phyloP scores from a whole-genome alignment of 2,888 invertebrate genomes.

The Trissolcus japonicus region DNA sequence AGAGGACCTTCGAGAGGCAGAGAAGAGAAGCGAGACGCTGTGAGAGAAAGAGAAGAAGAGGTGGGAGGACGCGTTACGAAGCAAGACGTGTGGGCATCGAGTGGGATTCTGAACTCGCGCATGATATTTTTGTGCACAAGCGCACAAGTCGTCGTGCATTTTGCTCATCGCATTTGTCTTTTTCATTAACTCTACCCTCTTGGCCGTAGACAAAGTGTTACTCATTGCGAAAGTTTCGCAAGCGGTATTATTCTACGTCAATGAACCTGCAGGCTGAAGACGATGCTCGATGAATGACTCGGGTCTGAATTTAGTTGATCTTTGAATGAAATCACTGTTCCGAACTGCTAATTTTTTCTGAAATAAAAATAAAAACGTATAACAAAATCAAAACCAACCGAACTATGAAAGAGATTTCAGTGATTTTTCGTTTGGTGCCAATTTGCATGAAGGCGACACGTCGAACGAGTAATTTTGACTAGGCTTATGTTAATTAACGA shows the following conservation, averaged over 20 bases:
- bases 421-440: not conserved
- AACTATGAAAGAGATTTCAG: not conserved
- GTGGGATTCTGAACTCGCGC: slow-evolving; percentile 54
- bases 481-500: slow-evolving; percentile 21
- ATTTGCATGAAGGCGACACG: slow-evolving; percentile 29
- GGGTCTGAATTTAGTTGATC: slow-evolving; percentile 45
- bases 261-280: slow-evolving; percentile 50
- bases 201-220: slow-evolving; percentile 59
- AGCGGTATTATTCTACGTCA: slow-evolving; percentile 52
- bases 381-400: not conserved
- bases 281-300: slow-evolving; percentile 50
- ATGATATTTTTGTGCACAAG: slow-evolving; percentile 50
- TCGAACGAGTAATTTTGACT: slow-evolving; percentile 25
- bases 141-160: slow-evolving; percentile 38
- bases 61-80: slow-evolving; percentile 53
- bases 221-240: slow-evolving; percentile 53
- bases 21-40: slow-evolving; percentile 32
- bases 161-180: slow-evolving; percentile 47
- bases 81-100: slow-evolving; percentile 58
- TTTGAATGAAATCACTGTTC: slow-evolving; percentile 37
- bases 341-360: not conserved
- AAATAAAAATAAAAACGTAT: slow-evolving; percentile 9
- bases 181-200: slow-evolving; percentile 28
- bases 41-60: slow-evolving; percentile 39
- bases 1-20: slow-evolving; percentile 29